Conservation (phyloP, 2,797 vertebrate genomes). For the Mormyrops boulengeri region DNA sequence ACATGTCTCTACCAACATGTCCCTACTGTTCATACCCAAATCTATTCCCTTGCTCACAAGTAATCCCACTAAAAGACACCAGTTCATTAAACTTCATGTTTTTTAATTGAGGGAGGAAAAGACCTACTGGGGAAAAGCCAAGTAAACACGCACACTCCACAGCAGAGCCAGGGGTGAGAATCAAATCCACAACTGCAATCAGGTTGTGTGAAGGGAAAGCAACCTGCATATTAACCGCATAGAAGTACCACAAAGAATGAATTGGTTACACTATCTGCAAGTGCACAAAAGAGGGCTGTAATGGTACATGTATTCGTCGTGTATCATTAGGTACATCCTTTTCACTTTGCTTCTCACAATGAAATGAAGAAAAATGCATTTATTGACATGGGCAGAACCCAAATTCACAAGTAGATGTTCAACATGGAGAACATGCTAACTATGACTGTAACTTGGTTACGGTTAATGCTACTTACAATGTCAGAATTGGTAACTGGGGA, state of each 20-base stretch:
- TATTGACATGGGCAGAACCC: background rate
- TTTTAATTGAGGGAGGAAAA: background rate
- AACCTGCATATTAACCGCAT: background rate
- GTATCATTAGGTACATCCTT: background rate
- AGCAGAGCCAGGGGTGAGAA: background rate
- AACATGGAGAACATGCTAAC: background rate
- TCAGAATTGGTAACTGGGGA: background rate
- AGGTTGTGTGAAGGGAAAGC: background rate
- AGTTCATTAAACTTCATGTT: background rate
- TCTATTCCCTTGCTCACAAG: background rate
- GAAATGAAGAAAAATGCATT: background rate
- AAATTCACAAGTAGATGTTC: background rate
- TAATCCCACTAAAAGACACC: background rate
- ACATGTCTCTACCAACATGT: background rate
- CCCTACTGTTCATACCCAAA: background rate
- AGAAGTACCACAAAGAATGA: background rate
- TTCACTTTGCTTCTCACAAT: background rate
- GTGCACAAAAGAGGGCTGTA: background rate
- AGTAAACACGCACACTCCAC: background rate
- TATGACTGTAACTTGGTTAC: background rate
- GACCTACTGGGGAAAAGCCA: background rate
- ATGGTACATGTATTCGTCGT: background rate
- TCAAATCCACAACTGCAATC: background rate
- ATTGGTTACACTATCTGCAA: background rate
- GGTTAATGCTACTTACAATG: background rate